Evolutionary conservation across 2,888 invertebrate genomes (phyloP).

Genomic region (Microplitis manilae): DNA sequence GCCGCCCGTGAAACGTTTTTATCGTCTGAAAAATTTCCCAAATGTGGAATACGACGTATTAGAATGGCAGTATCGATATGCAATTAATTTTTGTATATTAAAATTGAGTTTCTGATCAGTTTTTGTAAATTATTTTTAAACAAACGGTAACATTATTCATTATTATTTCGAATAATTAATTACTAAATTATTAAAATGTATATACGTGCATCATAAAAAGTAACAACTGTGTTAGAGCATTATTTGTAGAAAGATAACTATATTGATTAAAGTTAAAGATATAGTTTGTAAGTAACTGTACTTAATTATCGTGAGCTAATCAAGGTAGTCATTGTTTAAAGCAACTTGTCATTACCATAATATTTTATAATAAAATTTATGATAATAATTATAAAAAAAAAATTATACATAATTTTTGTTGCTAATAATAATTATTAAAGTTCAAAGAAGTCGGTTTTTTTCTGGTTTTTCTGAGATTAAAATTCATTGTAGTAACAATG

Average conservation of each 20-base stretch:
- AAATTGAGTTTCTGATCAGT: no score
- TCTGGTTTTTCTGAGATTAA: neutral
- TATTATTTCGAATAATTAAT: no score
- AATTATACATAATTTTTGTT: neutral
- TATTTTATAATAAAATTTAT: neutral
- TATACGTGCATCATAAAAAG: no score
- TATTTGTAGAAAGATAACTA: neutral
- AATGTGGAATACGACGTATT: no score
- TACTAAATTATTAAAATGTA: no score
- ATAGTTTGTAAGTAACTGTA: neutral
- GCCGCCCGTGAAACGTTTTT: no score
- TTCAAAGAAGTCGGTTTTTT: neutral
- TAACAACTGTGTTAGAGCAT: neutral
- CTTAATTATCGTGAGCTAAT: neutral
- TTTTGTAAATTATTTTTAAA: no score
- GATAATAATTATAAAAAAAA: neutral
- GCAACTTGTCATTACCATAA: neutral
- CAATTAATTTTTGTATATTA: no score
- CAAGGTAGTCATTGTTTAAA: neutral
- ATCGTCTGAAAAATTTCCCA: no score
- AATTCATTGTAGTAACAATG: constrained; percentile 3
- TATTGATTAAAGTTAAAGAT: neutral
- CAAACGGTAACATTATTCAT: no score
- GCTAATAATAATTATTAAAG: neutral
- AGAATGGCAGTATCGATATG: no score